Base-by-base conservation (phyloP, 2,888 invertebrate genomes). In the Encarsia formosa region DNA sequence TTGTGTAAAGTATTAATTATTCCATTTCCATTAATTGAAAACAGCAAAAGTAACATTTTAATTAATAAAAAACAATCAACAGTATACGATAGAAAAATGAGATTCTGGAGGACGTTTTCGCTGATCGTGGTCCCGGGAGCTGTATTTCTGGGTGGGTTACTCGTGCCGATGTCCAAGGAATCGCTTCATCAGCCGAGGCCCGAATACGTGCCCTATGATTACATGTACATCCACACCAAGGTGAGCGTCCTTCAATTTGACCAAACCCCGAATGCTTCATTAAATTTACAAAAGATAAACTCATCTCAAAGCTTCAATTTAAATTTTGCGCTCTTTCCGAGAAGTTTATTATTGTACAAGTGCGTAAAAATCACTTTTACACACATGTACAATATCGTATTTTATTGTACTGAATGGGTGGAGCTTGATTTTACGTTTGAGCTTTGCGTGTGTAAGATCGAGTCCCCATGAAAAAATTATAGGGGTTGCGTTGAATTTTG, bases 141-240 rank as follows among this genome's bases (percentile, higher is more conserved):
- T n/a, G n/a, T n/a, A n/a, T n/a, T n/a, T n/a, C n/a, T 39, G 20
- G n/a, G n/a, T 0, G 43, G 52, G 2, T 6, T 60, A 9, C 45
- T 62, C 24, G 46, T 47, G 9, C 2, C 19, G 4, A 54, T 39
- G 2, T 6, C 9, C 1, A 9, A 56, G 15, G 57, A 61, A 38
- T 56, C 60, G 9, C 5, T 5, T 19, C 52, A 41, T 2, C 8
- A 59, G 18, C 65, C 67, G 4, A 58, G 67, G 43, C 61, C 59
- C 2, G 60, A 62, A 38, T 70, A 53, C 45, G 29, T 58, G 5
- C 61, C 67, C 8, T 53, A 59, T 18, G 57, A 63, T 0, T 65
- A 65, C 39, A 54, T 68, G 61, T 57, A 61, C 37, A 46, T 35
- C 26, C 60, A 62, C n/a, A 54, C 39, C 3, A 65, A 64, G 65